These are phyloP conservation scores for Dinothrombium tinctorium DNA, from an alignment of 1,140 invertebrate genomes.

Conservation along the genomic window DNA sequence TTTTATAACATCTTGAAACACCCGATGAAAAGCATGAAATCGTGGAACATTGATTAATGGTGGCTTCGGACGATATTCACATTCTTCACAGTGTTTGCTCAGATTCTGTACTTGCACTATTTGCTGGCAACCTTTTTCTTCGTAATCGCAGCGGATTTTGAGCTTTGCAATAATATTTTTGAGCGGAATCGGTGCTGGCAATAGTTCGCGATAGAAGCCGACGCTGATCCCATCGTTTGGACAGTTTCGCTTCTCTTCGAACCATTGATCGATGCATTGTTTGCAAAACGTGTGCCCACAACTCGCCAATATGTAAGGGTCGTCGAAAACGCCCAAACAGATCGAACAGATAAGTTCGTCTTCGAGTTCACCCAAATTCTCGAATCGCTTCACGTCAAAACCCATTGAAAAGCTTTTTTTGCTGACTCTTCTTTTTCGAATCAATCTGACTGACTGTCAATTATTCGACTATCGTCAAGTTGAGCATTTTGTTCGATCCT, in stretches of 20 bases:
- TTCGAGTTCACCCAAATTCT: background rate
- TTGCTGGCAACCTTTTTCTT: conserved; percentile 4
- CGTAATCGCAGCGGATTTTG: conserved; percentile 3
- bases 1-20: too few relatives aligned
- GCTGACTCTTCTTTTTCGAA: too few relatives aligned
- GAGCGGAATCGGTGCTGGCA: background rate
- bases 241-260: background rate
- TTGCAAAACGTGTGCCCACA: conserved; percentile 1
- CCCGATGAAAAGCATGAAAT: too few relatives aligned
- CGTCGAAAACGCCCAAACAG: background rate
- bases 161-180: conserved; percentile 3
- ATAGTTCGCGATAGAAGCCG: background rate
- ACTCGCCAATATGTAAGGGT: background rate
- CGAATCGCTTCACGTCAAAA: background rate
- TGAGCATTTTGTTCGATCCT: too few relatives aligned
- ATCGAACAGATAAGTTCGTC: conserved; percentile 3
- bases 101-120: conserved; percentile 1
- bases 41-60: too few relatives aligned
- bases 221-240: background rate
- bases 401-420: too few relatives aligned
- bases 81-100: background rate
- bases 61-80: background rate
- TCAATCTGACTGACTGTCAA: too few relatives aligned
- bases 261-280: background rate
- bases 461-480: too few relatives aligned